phyloP scores from a whole-genome alignment of 2,888 invertebrate species.

The Hydraecia micacea region DNA sequence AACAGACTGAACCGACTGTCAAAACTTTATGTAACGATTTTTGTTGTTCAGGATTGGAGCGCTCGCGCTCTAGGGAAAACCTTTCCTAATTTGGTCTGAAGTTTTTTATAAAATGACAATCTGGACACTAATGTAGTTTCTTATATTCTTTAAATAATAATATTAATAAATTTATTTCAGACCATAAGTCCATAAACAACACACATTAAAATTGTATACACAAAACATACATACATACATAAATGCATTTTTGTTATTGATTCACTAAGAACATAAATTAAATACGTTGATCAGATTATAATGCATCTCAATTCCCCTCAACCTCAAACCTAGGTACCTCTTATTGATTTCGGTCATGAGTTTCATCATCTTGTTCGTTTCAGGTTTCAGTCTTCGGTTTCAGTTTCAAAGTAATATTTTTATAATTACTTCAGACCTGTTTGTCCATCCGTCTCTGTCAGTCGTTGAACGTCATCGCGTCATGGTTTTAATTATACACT shows the following conservation, averaged over 20 bases:
- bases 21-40: conserved; percentile 42
- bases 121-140: conserved; percentile 1
- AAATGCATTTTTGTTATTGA: background rate
- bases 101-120: background rate
- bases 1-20: conserved; percentile 47
- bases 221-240: too few relatives aligned
- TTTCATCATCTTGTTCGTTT: conserved; percentile 23
- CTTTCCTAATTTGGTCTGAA: conserved; percentile 14
- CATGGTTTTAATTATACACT: conserved; percentile 58
- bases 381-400: conserved; percentile 21
- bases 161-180: too few relatives aligned
- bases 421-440: conserved; percentile 46
- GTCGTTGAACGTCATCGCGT: conserved; percentile 45
- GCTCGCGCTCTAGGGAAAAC: conserved; percentile 20
- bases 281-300: background rate
- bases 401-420: conserved; percentile 44
- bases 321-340: background rate
- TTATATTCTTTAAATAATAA: background rate
- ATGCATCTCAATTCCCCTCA: background rate
- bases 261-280: background rate
- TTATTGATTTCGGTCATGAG: conserved; percentile 25
- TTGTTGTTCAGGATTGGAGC: conserved; percentile 20
- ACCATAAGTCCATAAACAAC: too few relatives aligned
- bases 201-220: too few relatives aligned
- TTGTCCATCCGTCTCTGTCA: conserved; percentile 57